Evolutionary conservation across 1,140 invertebrate species (phyloP), one percentile per base, ranked within the genome.

Genomic region (Bombus impatiens): DNA sequence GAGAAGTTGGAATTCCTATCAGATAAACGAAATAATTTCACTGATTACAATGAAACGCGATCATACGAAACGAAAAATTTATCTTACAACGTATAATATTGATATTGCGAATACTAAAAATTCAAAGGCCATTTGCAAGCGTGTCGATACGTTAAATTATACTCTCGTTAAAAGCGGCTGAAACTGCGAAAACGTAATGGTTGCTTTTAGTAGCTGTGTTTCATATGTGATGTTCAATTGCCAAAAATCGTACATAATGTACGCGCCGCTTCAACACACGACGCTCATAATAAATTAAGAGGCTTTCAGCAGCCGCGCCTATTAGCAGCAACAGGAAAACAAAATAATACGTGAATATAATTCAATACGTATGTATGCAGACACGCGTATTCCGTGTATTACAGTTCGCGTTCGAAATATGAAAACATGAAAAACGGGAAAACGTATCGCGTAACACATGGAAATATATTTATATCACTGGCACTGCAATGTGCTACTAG

Each of bases 221-320:
- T 65, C 68, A 67, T 84, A 44, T 37, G 65, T 76, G 57, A 79
- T 62, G 57, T 72, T 57, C 84, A 65, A 86, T 75, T 85, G 79
- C 84, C 84, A 86, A 86, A 86, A 86, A 86, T 86, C 70, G 59
- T 74, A 68, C 62, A 82, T 81, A 86, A 86, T 86, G 71, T 53
- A 74, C 59, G 84, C n/a, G 28, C n/a, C 35, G 78, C 53, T 85
- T 80, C 83, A 47, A 62, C 67, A 40, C 47, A 22, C 70, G 18
- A 74, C 42, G 71, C 10, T 68, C 72, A 82, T 81, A 81, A 86
- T 86, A 86, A 86, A 86, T 86, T 86, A 86, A 80, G 78, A 65
- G 84, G 84, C 84, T 82, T 86, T 86, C 84, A 86, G 71, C 79
- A 68, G 62, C 84, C 78, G 47, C 62, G 79, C 59, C 79, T 82